A percentile compares a stretch with the other conserved stretches of the same genome.
These are phyloP conservation scores for Drosophila ananassae DNA, from an alignment of 1,140 invertebrate genomes.

Conservation along the genomic window DNA sequence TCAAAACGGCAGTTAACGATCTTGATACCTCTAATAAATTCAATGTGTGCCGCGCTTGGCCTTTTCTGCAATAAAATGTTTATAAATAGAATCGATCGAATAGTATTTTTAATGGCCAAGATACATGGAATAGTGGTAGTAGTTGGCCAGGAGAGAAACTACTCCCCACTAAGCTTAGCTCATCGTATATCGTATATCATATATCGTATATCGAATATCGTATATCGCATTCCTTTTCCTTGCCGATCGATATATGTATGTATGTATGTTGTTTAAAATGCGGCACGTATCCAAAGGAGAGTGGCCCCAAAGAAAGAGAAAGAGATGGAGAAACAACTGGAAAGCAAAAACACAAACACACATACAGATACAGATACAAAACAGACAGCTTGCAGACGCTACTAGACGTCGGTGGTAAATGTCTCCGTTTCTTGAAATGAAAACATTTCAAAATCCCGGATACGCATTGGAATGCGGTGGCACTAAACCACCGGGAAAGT, in stretches of 20 bases:
- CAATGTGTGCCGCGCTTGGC: conserved; percentile 34
- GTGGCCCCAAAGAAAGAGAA: conserved; percentile 30
- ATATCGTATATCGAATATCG: conserved; percentile 26
- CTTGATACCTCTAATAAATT: conserved; percentile 31
- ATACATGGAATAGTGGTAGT: conserved; percentile 26
- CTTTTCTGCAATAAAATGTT: conserved; percentile 51
- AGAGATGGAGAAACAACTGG: conserved; percentile 21
- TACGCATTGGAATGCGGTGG: conserved; percentile 76
- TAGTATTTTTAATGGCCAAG: conserved; percentile 38
- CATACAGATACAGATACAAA: conserved; percentile 26
- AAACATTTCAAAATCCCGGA: conserved; percentile 82
- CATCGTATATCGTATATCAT: conserved; percentile 29
- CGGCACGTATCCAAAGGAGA: conserved; percentile 69
- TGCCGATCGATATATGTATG: conserved; percentile 20
- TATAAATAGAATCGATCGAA: conserved; percentile 55
- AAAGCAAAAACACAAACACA: conserved; percentile 3
- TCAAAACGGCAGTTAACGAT: conserved; percentile 23
- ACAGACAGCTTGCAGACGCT: conserved; percentile 72
- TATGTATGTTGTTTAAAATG: conserved; percentile 65
- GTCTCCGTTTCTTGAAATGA: conserved; percentile 70
- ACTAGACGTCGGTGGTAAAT: conserved; percentile 60
- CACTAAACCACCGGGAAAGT: conserved; percentile 33
- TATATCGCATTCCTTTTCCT: conserved; percentile 43
- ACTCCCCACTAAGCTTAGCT: conserved; percentile 34
- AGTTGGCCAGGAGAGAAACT: conserved; percentile 58